These are phyloP conservation scores for Drosophila aff. DNA, from an alignment of 1,140 invertebrate genomes.

Conservation along the genomic window DNA sequence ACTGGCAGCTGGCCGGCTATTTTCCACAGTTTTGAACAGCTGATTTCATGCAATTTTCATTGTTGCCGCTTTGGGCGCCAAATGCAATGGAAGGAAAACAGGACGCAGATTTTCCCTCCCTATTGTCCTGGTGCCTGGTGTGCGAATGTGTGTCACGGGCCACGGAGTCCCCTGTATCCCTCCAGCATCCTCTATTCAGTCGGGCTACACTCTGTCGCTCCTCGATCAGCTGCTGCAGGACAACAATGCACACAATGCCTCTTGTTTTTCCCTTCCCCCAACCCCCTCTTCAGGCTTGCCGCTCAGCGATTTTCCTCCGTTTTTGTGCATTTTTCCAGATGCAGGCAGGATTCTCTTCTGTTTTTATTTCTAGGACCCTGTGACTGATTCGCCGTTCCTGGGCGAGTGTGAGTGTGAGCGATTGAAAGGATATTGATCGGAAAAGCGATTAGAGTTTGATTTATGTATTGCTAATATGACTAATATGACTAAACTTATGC, in stretches of 20 bases:
- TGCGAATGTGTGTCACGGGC: conserved; percentile 77
- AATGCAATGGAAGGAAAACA: conserved; percentile 48
- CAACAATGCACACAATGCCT: conserved; percentile 55
- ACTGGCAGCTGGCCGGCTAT: conserved; percentile 56
- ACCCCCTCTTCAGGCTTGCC: conserved; percentile 13
- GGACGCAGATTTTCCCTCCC: conserved; percentile 37
- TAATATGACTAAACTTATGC: background rate
- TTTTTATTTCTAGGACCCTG: background rate
- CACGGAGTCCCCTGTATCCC: conserved; percentile 21
- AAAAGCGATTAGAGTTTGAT: conserved; percentile 29
- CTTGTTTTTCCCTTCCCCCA: conserved; percentile 43
- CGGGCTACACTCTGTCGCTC: conserved; percentile 30
- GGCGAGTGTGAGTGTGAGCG: conserved; percentile 10
- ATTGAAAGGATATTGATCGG: conserved; percentile 30
- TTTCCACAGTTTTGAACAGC: conserved; percentile 43
- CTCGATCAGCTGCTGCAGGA: conserved; percentile 72
- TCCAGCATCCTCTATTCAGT: conserved; percentile 40
- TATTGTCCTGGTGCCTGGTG: conserved; percentile 42
- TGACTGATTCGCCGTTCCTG: conserved; percentile 28
- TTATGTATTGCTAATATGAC: conserved; percentile 11
- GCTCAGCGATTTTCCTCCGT: conserved; percentile 31
- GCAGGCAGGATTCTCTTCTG: conserved; percentile 4
- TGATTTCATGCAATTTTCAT: conserved; percentile 73
- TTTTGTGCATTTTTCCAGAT: conserved; percentile 56
- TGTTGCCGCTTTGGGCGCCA: conserved; percentile 70